Base-by-base conservation (phyloP, 2,888 invertebrate genomes). In the Luperina testacea region DNA sequence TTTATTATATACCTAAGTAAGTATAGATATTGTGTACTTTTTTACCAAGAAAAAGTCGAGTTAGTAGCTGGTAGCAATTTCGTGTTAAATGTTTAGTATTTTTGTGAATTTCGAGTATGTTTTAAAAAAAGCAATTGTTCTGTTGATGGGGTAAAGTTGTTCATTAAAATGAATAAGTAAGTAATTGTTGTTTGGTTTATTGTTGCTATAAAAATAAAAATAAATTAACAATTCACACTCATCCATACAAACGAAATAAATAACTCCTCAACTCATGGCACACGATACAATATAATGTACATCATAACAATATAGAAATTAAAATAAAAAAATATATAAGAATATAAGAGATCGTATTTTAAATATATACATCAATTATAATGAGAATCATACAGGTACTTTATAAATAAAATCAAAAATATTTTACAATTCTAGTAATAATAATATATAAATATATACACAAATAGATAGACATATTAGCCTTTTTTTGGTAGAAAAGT, bases 211-310 rank as follows among this genome's bases (percentile, higher is more conserved):
- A 87, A 89, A 85, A 87, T 82, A 76, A 80, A 85, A 91, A 86
- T 90, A 91, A 89, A 83, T 87, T 89, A 82, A 78, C 38, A 69
- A 76, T 90, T 88, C 88, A 89, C 88, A 90, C 90, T 90, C 89
- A 90, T 92, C 82, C 84, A 86, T 70, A 70, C 17, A 90, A 45
- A 72, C 51, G 48, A 89, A 85, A 91, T 89, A 91, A 87, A 77
- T 90, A 90, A 88, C 79, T 72, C 20, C 84, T 83, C 80, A 80
- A 83, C 77, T 92, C 92, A 92, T 92, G 90, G 93, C 92, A 92
- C 92, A 92, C 92, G 92, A 92, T 92, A 92, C 91, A 86, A 84
- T 82, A 86, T 27, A 90, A 48, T 48, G 13, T 48, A 48, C 87
- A 88, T 69, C 0, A 82, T 53, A 70, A 57, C 17, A 57, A 70